A percentile compares a stretch with the other conserved stretches of the same genome.
phyloP scores from a whole-genome alignment of 2,797 vertebrate genomes.

The Menidia menidia region DNA sequence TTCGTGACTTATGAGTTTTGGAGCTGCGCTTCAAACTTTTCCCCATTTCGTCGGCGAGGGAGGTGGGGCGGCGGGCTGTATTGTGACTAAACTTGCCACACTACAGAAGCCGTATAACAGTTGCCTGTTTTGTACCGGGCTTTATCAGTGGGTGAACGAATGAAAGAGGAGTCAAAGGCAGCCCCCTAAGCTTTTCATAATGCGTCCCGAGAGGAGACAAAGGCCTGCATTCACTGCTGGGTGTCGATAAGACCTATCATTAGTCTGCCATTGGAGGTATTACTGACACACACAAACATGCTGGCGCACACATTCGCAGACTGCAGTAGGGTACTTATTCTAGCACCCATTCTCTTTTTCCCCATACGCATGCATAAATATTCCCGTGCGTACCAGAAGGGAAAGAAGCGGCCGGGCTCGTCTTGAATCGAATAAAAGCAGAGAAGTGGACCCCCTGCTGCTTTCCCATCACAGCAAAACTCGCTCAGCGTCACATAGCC shows the following conservation, averaged over 20 bases:
- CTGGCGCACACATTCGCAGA: conserved; percentile 23
- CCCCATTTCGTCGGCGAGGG: conserved; percentile 41
- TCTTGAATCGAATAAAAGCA: conserved; percentile 67
- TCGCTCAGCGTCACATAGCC: conserved; percentile 49
- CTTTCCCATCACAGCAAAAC: conserved; percentile 64
- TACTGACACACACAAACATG: conserved; percentile 66
- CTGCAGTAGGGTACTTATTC: conserved; percentile 59
- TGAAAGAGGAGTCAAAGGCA: conserved; percentile 76
- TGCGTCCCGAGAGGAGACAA: conserved; percentile 76
- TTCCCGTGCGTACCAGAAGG: conserved; percentile 47
- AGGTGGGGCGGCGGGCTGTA: conserved; percentile 32
- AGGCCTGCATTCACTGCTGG: conserved; percentile 79
- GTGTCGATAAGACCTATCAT: conserved; percentile 83
- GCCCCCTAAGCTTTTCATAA: conserved; percentile 79
- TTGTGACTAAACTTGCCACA: conserved; percentile 62
- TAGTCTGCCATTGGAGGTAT: conserved; percentile 80
- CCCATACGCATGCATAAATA: conserved; percentile 56
- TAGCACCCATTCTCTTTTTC: conserved; percentile 45
- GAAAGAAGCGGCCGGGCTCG: conserved; percentile 59
- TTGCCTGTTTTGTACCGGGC: conserved; percentile 58
- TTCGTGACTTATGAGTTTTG: conserved; percentile 52
- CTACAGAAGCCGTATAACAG: conserved; percentile 58
- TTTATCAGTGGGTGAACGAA: conserved; percentile 73
- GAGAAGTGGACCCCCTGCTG: conserved; percentile 62
- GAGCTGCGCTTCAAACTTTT: conserved; percentile 46